Evolutionary conservation across 1,140 invertebrate genomes (phyloP), one percentile per base, ranked within the genome.

Genomic region (Eupeodes corollae): DNA sequence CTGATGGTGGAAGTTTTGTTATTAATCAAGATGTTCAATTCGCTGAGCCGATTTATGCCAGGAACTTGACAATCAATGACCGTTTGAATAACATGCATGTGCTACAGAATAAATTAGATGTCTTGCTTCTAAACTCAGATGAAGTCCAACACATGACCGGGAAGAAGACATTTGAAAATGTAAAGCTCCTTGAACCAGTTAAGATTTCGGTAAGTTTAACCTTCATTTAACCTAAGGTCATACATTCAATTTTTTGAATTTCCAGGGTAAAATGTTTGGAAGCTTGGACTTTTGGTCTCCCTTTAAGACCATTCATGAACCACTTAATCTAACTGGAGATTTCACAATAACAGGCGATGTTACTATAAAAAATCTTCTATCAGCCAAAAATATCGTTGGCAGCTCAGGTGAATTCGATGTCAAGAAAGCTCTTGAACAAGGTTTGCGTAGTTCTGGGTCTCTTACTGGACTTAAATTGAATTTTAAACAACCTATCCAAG

Each of bases 1-100:
- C 63, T 18, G 50, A 58, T 50, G 64, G 58, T 11, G 58, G 59
- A 6, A 56, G 56, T 37, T 63, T 53, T 30, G 48, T 61, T 21
- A 57, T 74, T 2, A 52, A 68, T 43, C 62, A 70, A 51, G 64
- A 71, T 38, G 54, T 74, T n/a, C 54, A 59, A 47, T 72, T 74
- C 30, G 52, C 52, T 0, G 57, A 64, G 32, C 56, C 63, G 13
- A 46, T 70, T 8, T 42, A 55, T 31, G 59, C 63, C 0, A 67
- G 73, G 14, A 50, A 65, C 9, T 31, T 75, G n/a, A 2, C 51
- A 1, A 62, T 72, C 14, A 49, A 53, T 13, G 48, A 67, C n/a
- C 56, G 57, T 11, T 44, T 74, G 10, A 70, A 73, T 51, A 56
- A 70, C 16, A 68, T 74, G 41, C 48, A 58, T 34, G 67, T 74